Conservation (phyloP, 1,140 invertebrate genomes). For the Apis mellifera region DNA sequence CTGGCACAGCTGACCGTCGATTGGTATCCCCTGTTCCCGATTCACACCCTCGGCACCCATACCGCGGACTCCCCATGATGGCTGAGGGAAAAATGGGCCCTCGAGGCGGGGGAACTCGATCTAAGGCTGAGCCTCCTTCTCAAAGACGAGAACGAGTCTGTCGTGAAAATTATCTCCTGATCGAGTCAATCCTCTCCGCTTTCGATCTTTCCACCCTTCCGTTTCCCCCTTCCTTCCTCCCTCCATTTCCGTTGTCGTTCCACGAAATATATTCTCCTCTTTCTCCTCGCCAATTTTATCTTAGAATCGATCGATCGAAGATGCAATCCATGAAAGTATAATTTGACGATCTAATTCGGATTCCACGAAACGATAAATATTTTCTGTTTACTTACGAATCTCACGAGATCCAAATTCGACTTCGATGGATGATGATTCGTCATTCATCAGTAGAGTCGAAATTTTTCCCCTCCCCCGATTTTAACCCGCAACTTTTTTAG, state of each 20-base stretch:
- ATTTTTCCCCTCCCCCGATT: too few species aligned
- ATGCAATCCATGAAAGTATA: not conserved
- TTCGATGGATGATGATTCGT: too few species aligned
- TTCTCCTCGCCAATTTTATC: too few species aligned
- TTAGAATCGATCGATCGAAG: too few species aligned
- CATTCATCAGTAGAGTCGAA: too few species aligned
- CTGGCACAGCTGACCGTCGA: slow-evolving; percentile 89
- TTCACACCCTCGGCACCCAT: slow-evolving; percentile 86
- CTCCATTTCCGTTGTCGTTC: not conserved
- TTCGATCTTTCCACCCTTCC: not conserved
- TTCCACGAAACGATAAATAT: too few species aligned
- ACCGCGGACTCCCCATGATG: slow-evolving; percentile 88
- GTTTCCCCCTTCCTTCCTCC: not conserved
- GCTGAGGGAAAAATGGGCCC: slow-evolving; percentile 80
- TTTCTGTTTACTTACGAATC: too few species aligned
- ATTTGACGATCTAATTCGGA: too few species aligned
- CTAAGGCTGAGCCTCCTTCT: slow-evolving; percentile 77
- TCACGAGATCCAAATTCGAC: too few species aligned
- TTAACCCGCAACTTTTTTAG: too few species aligned
- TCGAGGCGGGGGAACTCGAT: slow-evolving; percentile 79
- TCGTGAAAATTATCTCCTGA: slow-evolving; percentile 79
- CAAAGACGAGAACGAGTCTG: slow-evolving; percentile 76
- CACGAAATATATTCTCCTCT: too few species aligned
- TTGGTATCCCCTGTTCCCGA: slow-evolving; percentile 95
- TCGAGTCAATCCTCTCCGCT: slow-evolving; percentile 44